A percentile compares a stretch with the other conserved stretches of the same genome.
phyloP scores from a whole-genome alignment of 2,113 vertebrate genomes.

The Xiphorhynchus elegans region DNA sequence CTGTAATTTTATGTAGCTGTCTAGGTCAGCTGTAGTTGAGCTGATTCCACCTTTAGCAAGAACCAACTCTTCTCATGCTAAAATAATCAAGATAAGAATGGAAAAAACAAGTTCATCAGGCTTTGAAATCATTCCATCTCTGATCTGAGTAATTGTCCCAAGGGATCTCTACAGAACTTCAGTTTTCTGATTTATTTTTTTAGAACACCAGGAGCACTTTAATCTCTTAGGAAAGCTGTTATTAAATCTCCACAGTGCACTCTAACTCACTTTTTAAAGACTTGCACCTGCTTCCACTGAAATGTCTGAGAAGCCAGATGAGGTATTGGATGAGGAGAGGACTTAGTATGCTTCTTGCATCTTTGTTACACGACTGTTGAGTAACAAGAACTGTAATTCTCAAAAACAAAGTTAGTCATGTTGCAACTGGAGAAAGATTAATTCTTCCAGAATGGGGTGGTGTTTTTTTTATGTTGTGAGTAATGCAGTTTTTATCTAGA shows the following conservation, averaged over 20 bases:
- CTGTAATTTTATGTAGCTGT: not conserved
- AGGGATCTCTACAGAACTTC: not conserved
- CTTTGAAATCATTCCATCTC: not conserved
- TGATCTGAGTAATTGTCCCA: not conserved
- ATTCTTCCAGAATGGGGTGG: not conserved
- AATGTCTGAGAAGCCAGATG: not conserved
- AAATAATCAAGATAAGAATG: not conserved
- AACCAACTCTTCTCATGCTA: not conserved
- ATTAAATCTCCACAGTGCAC: not conserved
- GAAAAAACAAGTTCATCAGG: not conserved
- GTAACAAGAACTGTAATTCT: not conserved
- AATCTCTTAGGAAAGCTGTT: not conserved
- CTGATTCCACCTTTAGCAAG: not conserved
- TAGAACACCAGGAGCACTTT: not conserved
- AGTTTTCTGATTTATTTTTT: not conserved
- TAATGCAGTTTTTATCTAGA: not conserved
- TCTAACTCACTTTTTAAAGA: not conserved
- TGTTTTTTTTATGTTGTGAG: not conserved
- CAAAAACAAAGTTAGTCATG: not conserved
- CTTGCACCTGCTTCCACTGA: not conserved
- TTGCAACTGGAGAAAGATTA: not conserved
- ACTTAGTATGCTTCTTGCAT: not conserved
- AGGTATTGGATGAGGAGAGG: not conserved
- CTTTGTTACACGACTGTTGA: not conserved
- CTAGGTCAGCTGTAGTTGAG: not conserved